Conservation (phyloP, 2,113 vertebrate genomes). For the Chlamydotis undulata region DNA sequence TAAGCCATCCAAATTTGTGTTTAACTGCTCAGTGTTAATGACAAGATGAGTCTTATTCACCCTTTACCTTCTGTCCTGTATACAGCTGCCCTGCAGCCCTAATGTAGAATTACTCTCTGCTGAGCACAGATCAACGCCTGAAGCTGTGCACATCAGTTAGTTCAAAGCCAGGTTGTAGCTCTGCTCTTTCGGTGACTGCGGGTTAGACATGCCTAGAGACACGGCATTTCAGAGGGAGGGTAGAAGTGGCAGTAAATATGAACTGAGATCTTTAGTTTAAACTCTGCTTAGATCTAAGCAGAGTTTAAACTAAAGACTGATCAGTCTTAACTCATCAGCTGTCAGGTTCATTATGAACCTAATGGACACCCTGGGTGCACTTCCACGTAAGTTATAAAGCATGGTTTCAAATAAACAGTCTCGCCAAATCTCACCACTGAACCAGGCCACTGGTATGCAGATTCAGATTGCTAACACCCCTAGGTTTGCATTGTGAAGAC, state of each 20-base stretch:
- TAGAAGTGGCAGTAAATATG: neutral
- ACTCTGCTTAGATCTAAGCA: neutral
- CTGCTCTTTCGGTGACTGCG: neutral
- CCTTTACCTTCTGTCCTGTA: neutral
- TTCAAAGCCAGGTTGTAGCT: neutral
- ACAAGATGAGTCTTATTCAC: neutral
- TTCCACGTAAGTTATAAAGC: neutral
- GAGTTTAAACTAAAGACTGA: neutral
- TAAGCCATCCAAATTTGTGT: neutral
- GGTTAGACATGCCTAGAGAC: neutral
- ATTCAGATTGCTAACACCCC: neutral
- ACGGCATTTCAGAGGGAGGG: neutral
- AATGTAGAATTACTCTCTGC: neutral
- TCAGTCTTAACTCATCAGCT: neutral
- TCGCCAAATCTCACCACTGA: neutral
- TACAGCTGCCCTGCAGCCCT: neutral
- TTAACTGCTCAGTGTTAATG: neutral
- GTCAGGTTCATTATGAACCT: neutral
- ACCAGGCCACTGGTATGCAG: neutral
- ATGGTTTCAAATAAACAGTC: neutral
- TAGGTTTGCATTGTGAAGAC: neutral
- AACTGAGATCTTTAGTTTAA: neutral
- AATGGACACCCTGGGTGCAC: neutral
- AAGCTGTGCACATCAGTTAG: neutral
- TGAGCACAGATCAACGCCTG: neutral